Evolutionary conservation across 2,888 invertebrate genomes (phyloP).

Genomic region (Chrysotoxum bicinctum): DNA sequence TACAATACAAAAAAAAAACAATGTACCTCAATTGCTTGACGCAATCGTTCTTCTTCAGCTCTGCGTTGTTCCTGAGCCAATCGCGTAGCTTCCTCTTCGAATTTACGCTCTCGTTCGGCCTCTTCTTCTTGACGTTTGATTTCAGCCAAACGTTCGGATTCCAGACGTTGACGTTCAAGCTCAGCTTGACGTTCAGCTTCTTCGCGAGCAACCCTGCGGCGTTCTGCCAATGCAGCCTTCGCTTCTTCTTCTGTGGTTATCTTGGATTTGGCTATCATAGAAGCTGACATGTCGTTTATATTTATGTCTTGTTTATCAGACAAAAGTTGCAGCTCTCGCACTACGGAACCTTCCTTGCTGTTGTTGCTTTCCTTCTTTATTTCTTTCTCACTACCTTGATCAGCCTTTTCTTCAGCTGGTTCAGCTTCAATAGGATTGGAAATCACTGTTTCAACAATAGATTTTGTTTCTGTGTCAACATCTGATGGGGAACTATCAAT

Average conservation of each 20-base stretch:
- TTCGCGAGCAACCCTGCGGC: slow-evolving; percentile 92
- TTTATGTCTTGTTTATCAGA: slow-evolving; percentile 68
- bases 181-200: slow-evolving; percentile 96
- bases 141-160: slow-evolving; percentile 89
- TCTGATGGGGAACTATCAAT: slow-evolving; percentile 55
- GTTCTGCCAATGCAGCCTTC: slow-evolving; percentile 95
- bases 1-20: not conserved
- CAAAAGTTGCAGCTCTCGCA: slow-evolving; percentile 77
- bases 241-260: slow-evolving; percentile 96
- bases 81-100: slow-evolving; percentile 90
- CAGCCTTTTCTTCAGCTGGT: slow-evolving; percentile 79
- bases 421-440: slow-evolving; percentile 44
- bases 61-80: slow-evolving; percentile 90
- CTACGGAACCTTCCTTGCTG: slow-evolving; percentile 79
- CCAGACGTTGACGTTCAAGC: slow-evolving; percentile 88
- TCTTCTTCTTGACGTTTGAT: slow-evolving; percentile 88
- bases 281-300: slow-evolving; percentile 82
- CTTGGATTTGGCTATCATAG: slow-evolving; percentile 86
- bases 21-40: slow-evolving; percentile 89
- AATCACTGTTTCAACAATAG: slow-evolving; percentile 50
- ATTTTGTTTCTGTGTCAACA: slow-evolving; percentile 59
- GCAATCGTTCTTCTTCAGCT: slow-evolving; percentile 92
- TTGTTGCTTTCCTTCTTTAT: slow-evolving; percentile 76
- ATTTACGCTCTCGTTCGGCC: slow-evolving; percentile 91
- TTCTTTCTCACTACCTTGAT: slow-evolving; percentile 78